Percentiles rank a stretch among this genome's conserved stretches.
Conservation (phyloP, 2,797 vertebrate species). For the Trachurus trachurus region DNA sequence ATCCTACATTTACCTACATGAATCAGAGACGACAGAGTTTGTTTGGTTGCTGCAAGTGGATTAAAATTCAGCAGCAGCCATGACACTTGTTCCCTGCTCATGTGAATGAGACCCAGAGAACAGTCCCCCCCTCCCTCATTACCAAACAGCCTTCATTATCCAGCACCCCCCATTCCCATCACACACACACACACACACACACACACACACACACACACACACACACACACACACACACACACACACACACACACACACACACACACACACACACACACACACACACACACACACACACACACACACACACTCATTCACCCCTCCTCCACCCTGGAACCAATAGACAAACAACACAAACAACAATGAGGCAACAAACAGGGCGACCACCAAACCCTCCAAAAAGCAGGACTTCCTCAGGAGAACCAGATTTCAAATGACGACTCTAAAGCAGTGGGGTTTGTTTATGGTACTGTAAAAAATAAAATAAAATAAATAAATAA, state of each 20-base stretch:
- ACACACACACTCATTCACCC: slow-evolving; percentile 47
- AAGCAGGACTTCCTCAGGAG: slow-evolving; percentile 31
- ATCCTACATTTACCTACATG: not conserved
- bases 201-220: slow-evolving; percentile 37
- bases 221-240: slow-evolving; percentile 28
- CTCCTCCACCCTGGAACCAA: slow-evolving; percentile 64
- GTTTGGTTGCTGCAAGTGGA: slow-evolving; percentile 1
- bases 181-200: slow-evolving; percentile 14
- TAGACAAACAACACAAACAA: slow-evolving; percentile 75
- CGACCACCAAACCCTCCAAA: slow-evolving; percentile 15
- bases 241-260: slow-evolving; percentile 16
- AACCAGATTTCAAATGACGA: slow-evolving; percentile 16
- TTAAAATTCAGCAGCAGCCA: slow-evolving; percentile 50
- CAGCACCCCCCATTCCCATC: slow-evolving; percentile 43
- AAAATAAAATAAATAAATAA: no score
- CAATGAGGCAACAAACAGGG: slow-evolving; percentile 53
- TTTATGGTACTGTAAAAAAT: not conserved
- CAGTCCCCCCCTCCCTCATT: slow-evolving; percentile 48
- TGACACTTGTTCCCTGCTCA: slow-evolving; percentile 76
- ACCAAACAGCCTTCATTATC: slow-evolving; percentile 77
- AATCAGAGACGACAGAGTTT: not conserved
- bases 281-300: slow-evolving; percentile 18
- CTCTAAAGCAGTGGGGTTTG: not conserved
- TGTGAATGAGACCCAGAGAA: slow-evolving; percentile 71
- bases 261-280: slow-evolving; percentile 20